Percentiles rank a stretch among this genome's conserved stretches.
phyloP scores from a whole-genome alignment of 2,797 vertebrate genomes.

The Sphaeramia orbicularis region DNA sequence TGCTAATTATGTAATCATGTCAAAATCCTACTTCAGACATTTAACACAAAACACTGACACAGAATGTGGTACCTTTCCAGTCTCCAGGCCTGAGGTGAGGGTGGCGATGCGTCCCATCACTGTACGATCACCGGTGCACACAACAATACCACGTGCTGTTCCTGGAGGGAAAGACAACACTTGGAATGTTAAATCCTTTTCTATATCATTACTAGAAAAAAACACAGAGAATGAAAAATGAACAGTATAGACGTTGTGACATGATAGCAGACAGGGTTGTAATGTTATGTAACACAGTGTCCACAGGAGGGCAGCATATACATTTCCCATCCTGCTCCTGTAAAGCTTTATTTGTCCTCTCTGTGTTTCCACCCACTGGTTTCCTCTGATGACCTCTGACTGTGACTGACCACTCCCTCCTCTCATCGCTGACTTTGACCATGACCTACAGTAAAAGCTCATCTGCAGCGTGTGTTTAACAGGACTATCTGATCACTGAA shows the following conservation, averaged over 20 bases:
- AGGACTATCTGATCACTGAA: slow-evolving; percentile 24
- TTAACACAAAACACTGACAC: neutral
- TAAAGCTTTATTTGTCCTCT: neutral
- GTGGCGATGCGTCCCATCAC: slow-evolving; percentile 96
- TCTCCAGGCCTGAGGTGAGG: slow-evolving; percentile 92
- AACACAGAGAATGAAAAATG: neutral
- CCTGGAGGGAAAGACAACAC: slow-evolving; percentile 73
- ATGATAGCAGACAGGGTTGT: too few species aligned
- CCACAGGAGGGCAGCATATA: slow-evolving; percentile 53
- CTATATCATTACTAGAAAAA: neutral
- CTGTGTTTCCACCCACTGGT: neutral
- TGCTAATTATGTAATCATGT: too few species aligned
- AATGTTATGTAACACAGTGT: slow-evolving; percentile 1
- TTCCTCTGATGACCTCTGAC: slow-evolving; percentile 7
- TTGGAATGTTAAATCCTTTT: neutral
- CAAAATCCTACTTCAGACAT: too few species aligned
- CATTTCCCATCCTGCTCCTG: neutral
- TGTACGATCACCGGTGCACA: slow-evolving; percentile 92
- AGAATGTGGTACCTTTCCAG: slow-evolving; percentile 84
- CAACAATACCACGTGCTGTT: slow-evolving; percentile 92
- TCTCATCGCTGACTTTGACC: neutral
- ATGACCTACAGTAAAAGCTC: neutral
- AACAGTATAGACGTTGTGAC: neutral
- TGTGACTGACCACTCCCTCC: neutral
- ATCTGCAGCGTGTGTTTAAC: slow-evolving; percentile 29